Conservation (phyloP, 2,113 vertebrate species). For the Ia io region DNA sequence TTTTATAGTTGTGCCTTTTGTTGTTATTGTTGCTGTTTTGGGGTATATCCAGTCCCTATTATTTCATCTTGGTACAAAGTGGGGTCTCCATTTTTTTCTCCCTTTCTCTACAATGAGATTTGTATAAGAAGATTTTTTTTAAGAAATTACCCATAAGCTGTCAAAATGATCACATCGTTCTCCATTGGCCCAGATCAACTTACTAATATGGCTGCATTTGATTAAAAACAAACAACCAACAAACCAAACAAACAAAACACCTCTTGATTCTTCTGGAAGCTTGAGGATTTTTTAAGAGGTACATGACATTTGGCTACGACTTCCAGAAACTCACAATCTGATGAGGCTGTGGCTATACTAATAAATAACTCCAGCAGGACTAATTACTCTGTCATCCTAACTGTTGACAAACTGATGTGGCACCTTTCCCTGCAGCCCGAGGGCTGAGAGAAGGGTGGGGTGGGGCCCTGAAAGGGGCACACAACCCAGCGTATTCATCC, state of each 20-base stretch:
- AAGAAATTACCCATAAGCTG: neutral
- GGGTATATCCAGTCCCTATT: neutral
- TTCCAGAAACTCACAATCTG: neutral
- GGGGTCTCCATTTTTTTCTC: neutral
- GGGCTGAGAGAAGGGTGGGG: neutral
- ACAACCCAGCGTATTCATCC: neutral
- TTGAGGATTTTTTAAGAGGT: neutral
- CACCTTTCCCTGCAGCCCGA: neutral
- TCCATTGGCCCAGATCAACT: neutral
- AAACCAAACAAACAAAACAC: neutral
- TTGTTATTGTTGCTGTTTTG: neutral
- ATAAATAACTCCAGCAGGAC: neutral
- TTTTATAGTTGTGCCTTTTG: neutral
- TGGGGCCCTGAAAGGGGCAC: neutral
- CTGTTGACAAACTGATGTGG: neutral
- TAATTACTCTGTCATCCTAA: conserved; percentile 29
- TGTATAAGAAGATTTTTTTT: neutral
- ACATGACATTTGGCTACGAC: neutral
- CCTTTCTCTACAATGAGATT: neutral
- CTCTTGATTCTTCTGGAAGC: neutral
- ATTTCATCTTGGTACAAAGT: neutral
- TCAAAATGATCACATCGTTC: neutral
- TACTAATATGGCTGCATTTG: neutral
- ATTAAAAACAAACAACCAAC: neutral
- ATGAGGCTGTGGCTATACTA: neutral